These are phyloP conservation scores for Clarias pachynema DNA, from an alignment of 2,797 vertebrate genomes.

Conservation along the genomic window DNA sequence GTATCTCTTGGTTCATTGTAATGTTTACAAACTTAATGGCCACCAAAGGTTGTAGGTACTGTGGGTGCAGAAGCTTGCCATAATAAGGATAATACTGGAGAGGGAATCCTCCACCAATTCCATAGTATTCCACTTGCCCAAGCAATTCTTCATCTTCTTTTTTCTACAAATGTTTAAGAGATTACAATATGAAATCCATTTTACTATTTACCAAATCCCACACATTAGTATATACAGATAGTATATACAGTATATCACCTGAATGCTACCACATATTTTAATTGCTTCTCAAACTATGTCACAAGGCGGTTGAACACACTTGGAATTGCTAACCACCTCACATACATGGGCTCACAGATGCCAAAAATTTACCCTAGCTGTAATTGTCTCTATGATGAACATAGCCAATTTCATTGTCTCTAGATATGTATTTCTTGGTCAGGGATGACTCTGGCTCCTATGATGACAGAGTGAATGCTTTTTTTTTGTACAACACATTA, in stretches of 20 bases:
- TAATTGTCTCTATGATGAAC: neutral
- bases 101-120: slow-evolving; percentile 85
- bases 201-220: neutral
- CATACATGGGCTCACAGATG: neutral
- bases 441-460: neutral
- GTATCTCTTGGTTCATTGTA: slow-evolving; percentile 82
- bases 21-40: slow-evolving; percentile 93
- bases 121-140: slow-evolving; percentile 82
- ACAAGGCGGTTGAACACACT: neutral
- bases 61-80: slow-evolving; percentile 86
- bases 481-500: neutral
- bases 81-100: slow-evolving; percentile 98
- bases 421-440: neutral
- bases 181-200: neutral
- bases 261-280: neutral
- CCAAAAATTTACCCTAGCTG: neutral
- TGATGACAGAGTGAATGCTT: neutral
- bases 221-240: neutral
- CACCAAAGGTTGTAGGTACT: slow-evolving; percentile 92
- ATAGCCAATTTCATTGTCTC: neutral
- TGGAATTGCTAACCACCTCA: neutral
- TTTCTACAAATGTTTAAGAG: slow-evolving; percentile 69
- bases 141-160: slow-evolving; percentile 85
- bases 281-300: neutral
- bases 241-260: neutral